These are phyloP conservation scores for Sinocyclocheilus maitianheensis DNA, from an alignment of 2,113 vertebrate species.

Conservation along the genomic window DNA sequence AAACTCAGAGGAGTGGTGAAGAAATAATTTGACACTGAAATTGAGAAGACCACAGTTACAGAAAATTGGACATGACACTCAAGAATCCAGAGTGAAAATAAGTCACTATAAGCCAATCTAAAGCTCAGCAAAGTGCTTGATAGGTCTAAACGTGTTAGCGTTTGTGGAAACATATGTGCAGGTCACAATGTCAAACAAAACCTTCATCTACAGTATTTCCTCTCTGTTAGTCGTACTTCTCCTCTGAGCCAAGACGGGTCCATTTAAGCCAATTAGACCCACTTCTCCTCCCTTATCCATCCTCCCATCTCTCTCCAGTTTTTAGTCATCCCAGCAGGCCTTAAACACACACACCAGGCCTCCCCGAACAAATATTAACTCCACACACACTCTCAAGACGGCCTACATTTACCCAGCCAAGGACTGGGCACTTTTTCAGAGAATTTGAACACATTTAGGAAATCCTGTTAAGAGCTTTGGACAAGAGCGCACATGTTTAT, in stretches of 20 bases:
- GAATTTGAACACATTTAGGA: constrained; percentile 62
- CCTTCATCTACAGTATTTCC: constrained; percentile 41
- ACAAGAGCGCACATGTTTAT: constrained; percentile 8
- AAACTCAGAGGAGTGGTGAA: not conserved
- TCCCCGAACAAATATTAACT: constrained; percentile 72
- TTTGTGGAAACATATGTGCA: constrained; percentile 37
- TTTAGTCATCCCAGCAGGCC: constrained; percentile 67
- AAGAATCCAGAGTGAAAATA: not conserved
- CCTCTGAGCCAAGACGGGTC: constrained; percentile 10
- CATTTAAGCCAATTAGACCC: constrained; percentile 71
- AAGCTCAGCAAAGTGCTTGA: not conserved
- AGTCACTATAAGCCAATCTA: not conserved
- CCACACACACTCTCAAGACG: constrained; percentile 33
- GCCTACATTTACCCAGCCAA: constrained; percentile 27
- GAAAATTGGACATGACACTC: not conserved
- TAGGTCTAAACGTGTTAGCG: not conserved
- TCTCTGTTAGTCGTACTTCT: constrained; percentile 15
- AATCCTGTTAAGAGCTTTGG: constrained; percentile 66
- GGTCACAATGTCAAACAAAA: constrained; percentile 40
- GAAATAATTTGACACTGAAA: not conserved
- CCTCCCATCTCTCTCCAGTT: constrained; percentile 51
- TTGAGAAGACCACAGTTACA: not conserved
- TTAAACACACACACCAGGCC: constrained; percentile 72
- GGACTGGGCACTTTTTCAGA: constrained; percentile 61
- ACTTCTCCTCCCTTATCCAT: constrained; percentile 64